Conservation (phyloP, 2,797 vertebrate species). For the Saguinus oedipus region DNA sequence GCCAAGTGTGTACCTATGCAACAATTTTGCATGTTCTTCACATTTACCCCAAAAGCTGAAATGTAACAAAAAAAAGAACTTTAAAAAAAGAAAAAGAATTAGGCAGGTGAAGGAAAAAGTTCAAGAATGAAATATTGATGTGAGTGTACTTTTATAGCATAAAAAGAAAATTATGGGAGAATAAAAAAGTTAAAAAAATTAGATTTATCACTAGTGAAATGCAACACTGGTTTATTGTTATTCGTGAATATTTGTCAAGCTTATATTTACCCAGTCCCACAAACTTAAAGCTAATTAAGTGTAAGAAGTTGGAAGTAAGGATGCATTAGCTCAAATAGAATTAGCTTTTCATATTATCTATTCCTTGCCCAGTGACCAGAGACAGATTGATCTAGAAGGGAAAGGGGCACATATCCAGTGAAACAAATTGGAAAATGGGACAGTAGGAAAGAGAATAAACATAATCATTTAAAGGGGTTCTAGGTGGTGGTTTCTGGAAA, state of each 20-base stretch:
- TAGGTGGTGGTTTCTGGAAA: not conserved
- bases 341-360: not conserved
- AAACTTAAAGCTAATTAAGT: constrained; percentile 48
- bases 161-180: not conserved
- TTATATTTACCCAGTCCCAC: constrained; percentile 5
- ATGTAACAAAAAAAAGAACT: too few relatives aligned
- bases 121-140: not conserved
- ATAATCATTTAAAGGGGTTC: constrained; percentile 10
- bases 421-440: constrained; percentile 51
- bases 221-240: not conserved
- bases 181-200: not conserved
- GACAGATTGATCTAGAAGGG: not conserved
- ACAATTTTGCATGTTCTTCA: too few relatives aligned
- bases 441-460: not conserved
- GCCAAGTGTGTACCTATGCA: too few relatives aligned
- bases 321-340: constrained; percentile 2
- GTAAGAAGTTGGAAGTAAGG: constrained; percentile 8
- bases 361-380: not conserved
- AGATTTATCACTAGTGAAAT: not conserved
- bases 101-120: not conserved
- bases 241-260: constrained; percentile 1
- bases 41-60: too few relatives aligned
- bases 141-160: not conserved
- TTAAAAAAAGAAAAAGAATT: not conserved
- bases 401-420: not conserved